Evolutionary conservation across 2,113 vertebrate genomes (phyloP).

Genomic region (Charina bottae): DNA sequence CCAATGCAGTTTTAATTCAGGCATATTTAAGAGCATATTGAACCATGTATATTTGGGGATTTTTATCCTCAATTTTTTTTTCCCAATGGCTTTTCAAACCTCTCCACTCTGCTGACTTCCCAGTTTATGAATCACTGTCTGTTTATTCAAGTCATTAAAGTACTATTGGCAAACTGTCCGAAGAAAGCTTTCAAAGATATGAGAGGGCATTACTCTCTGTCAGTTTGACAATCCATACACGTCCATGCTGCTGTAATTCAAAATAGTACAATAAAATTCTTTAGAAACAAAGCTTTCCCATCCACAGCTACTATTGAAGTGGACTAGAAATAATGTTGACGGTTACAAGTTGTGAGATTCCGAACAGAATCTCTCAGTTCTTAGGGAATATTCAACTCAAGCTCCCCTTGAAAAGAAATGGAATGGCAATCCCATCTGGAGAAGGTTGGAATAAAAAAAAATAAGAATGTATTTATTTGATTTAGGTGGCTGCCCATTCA

Average conservation of each 20-base stretch:
- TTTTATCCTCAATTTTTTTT: constrained; percentile 28
- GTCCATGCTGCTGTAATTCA: neutral
- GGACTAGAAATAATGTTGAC: neutral
- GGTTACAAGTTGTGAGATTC: neutral
- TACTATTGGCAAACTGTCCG: constrained; percentile 47
- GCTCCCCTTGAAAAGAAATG: constrained; percentile 18
- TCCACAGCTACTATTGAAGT: neutral
- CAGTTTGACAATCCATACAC: constrained; percentile 6
- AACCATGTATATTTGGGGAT: constrained; percentile 24
- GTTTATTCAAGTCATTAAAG: constrained; percentile 54
- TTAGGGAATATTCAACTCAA: neutral
- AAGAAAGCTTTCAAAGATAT: constrained; percentile 26
- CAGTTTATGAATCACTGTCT: constrained; percentile 48
- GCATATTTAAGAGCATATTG: constrained; percentile 18
- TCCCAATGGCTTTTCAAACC: constrained; percentile 15
- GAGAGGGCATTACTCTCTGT: neutral
- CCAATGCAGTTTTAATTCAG: constrained; percentile 34
- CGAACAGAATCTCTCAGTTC: neutral
- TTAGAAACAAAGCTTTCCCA: constrained; percentile 2
- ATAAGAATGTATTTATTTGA: no score
- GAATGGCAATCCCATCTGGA: constrained; percentile 3
- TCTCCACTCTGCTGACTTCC: constrained; percentile 27
- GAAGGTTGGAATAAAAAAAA: neutral
- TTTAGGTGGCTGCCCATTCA: no score
- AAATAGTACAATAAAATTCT: constrained; percentile 3